Conservation (phyloP, 2,797 vertebrate genomes). For the Xenops minutus region DNA sequence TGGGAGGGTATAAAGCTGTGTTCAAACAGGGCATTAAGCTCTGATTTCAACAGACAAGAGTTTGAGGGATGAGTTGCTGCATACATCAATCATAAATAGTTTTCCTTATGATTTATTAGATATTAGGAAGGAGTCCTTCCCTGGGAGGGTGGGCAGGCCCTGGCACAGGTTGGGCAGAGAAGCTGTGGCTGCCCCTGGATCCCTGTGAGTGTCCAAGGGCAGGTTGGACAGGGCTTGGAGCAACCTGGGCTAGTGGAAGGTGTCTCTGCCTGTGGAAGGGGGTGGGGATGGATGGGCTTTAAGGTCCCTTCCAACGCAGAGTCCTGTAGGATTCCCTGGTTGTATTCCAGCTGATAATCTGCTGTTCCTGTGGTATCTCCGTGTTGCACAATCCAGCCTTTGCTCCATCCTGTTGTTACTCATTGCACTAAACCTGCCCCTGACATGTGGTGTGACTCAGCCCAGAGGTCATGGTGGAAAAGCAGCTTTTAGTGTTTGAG, state of each 20-base stretch:
- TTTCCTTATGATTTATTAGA: not conserved
- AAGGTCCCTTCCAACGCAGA: not conserved
- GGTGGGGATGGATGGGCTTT: not conserved
- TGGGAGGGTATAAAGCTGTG: not conserved
- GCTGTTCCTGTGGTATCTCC: not conserved
- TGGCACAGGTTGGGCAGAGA: not conserved
- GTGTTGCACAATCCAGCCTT: not conserved
- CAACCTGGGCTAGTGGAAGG: accelerated
- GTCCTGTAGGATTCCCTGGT: not conserved
- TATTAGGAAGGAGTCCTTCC: not conserved
- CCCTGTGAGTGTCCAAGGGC: not conserved
- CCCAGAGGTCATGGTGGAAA: not conserved
- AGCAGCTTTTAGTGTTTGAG: not conserved
- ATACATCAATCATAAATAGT: not conserved
- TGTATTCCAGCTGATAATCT: not conserved
- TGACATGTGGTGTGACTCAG: not conserved
- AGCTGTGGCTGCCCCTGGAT: not conserved
- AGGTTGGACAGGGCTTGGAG: accelerated
- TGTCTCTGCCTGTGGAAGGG: not conserved
- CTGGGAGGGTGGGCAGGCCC: not conserved
- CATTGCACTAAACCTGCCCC: not conserved
- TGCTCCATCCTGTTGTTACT: not conserved
- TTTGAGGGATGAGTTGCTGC: not conserved
- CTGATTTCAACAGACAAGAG: not conserved
- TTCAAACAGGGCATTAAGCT: not conserved